These are phyloP conservation scores for Podotricha telesiphe DNA, from an alignment of 2,888 invertebrate genomes.

Conservation along the genomic window DNA sequence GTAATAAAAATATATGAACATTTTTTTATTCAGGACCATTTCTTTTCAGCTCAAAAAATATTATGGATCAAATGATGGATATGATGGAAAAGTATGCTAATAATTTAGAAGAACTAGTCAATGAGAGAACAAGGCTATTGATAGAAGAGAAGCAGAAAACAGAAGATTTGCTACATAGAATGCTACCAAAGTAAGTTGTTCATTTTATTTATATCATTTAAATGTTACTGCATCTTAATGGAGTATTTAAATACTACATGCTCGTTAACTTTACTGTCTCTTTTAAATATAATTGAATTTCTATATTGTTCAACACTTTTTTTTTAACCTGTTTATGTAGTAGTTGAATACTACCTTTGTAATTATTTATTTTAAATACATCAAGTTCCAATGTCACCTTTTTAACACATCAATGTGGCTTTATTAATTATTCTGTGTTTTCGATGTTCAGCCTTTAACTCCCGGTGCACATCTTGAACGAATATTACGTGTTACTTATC, in stretches of 20 bases:
- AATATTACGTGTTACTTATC: conserved; percentile 14
- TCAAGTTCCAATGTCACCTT: conserved; percentile 50
- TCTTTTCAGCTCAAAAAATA: conserved; percentile 88
- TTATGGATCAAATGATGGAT: conserved; percentile 98
- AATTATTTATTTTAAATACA: conserved; percentile 34
- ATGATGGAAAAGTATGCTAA: conserved; percentile 99
- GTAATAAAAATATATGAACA: no score
- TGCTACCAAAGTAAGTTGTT: conserved; percentile 94
- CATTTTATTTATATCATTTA: conserved; percentile 28
- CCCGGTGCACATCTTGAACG: conserved; percentile 29
- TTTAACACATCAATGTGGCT: conserved; percentile 48
- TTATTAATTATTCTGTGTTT: conserved; percentile 57
- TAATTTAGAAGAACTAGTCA: conserved; percentile 96
- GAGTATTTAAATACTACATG: conserved; percentile 20
- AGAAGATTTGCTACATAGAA: conserved; percentile 94
- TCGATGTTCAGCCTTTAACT: conserved; percentile 38
- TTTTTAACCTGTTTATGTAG: conserved; percentile 9
- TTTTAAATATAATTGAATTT: background rate
- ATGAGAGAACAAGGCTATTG: conserved; percentile 93
- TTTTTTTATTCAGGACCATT: background rate
- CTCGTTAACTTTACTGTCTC: background rate
- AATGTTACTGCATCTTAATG: conserved; percentile 30
- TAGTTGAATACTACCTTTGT: conserved; percentile 20
- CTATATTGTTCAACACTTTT: background rate
- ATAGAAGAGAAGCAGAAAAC: conserved; percentile 97